A percentile compares a stretch with the other conserved stretches of the same genome.
These are phyloP conservation scores for Vireo griseus DNA, from an alignment of 2,797 vertebrate genomes.

Conservation along the genomic window DNA sequence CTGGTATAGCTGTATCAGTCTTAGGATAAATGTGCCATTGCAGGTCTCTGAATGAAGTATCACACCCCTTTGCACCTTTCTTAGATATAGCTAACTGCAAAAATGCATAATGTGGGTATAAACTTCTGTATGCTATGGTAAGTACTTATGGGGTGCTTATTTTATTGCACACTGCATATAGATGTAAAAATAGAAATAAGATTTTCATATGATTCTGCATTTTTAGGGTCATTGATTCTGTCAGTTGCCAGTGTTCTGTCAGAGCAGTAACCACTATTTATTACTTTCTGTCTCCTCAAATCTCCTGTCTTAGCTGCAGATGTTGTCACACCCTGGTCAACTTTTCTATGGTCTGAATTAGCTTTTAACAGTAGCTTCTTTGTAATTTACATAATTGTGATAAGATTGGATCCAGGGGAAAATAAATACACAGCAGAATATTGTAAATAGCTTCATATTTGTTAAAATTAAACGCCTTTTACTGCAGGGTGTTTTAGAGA, in stretches of 20 bases:
- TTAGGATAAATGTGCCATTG: neutral
- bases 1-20: neutral
- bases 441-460: neutral
- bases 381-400: neutral
- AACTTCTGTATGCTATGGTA: neutral
- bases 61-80: rapidly evolving
- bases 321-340: neutral
- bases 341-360: neutral
- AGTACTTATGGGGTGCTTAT: neutral
- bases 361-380: neutral
- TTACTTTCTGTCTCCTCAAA: neutral
- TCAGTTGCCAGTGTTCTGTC: neutral
- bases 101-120: neutral
- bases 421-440: neutral
- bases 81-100: neutral
- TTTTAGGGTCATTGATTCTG: neutral
- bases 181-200: neutral
- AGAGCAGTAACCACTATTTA: neutral
- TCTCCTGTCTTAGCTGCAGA: neutral
- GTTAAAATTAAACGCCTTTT: neutral
- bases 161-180: neutral
- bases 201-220: neutral
- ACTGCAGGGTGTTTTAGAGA: neutral
- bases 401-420: neutral
- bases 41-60: neutral